phyloP scores from a whole-genome alignment of 2,113 vertebrate genomes.

The Triplophysa tibetana region DNA sequence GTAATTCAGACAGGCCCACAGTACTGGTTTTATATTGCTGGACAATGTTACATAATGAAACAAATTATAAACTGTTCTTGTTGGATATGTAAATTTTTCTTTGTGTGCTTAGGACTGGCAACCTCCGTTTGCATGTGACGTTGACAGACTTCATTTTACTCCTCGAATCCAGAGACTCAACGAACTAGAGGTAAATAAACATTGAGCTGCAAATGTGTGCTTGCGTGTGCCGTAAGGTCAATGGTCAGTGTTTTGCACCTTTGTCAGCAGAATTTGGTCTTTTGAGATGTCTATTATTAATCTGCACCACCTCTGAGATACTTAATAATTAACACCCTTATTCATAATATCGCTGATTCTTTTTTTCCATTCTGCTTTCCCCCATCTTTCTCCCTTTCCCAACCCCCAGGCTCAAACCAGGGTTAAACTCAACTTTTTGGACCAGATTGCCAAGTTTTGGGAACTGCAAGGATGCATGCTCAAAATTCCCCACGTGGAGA shows the following conservation, averaged over 20 bases:
- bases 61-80: neutral
- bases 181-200: slow-evolving; percentile 87
- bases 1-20: neutral
- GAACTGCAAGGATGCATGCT: slow-evolving; percentile 94
- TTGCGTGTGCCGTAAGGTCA: neutral
- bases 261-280: slow-evolving; percentile 42
- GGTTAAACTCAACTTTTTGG: slow-evolving; percentile 97
- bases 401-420: slow-evolving; percentile 88
- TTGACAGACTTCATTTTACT: slow-evolving; percentile 96
- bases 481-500: slow-evolving; percentile 97
- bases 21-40: neutral
- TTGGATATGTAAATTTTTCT: slow-evolving; percentile 4
- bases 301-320: neutral
- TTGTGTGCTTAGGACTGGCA: slow-evolving; percentile 87
- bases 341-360: slow-evolving; percentile 28
- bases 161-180: slow-evolving; percentile 97
- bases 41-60: neutral
- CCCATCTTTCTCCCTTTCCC: neutral
- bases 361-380: neutral
- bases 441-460: slow-evolving; percentile 99
- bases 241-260: neutral
- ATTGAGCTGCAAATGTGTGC: neutral
- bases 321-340: slow-evolving; percentile 47
- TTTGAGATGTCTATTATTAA: slow-evolving; percentile 18
- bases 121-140: slow-evolving; percentile 95